phyloP scores from a whole-genome alignment of 1,140 invertebrate species.

The Leptinotarsa texana region DNA sequence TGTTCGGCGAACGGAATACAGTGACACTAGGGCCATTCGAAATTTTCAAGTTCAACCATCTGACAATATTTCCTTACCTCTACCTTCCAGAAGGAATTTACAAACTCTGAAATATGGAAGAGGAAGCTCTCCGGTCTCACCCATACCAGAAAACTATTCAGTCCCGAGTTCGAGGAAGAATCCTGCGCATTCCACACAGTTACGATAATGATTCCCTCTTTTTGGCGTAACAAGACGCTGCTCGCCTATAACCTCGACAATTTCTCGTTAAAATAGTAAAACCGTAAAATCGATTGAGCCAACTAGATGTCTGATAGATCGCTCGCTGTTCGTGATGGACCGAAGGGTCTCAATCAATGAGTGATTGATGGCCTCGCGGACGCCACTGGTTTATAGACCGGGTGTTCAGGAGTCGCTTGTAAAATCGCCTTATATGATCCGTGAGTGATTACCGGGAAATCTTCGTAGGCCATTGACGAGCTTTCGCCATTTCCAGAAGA shows the following conservation, averaged over 20 bases:
- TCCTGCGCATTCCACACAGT: background rate
- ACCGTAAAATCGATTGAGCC: conserved; percentile 15
- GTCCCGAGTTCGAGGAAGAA: too few relatives aligned
- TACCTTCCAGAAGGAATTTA: too few relatives aligned
- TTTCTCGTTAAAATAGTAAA: conserved; percentile 18
- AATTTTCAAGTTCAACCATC: too few relatives aligned
- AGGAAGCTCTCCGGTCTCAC: too few relatives aligned
- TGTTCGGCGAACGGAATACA: too few relatives aligned
- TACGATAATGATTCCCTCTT: background rate
- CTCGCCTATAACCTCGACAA: conserved; percentile 12
- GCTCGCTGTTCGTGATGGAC: conserved; percentile 10
- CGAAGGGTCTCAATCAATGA: background rate
- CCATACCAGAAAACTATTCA: too few relatives aligned
- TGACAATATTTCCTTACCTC: too few relatives aligned
- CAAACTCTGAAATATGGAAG: too few relatives aligned
- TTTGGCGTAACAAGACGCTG: conserved; percentile 16
- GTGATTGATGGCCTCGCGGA: conserved; percentile 6
- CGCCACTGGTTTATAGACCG: conserved; percentile 20
- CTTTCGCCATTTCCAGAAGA: background rate
- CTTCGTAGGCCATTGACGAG: conserved; percentile 1
- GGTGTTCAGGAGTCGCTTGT: conserved; percentile 18
- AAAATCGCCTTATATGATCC: conserved; percentile 21
- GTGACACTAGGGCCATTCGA: too few relatives aligned
- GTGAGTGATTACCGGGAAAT: conserved; percentile 17
- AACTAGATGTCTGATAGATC: conserved; percentile 8